Conservation (phyloP, 2,797 vertebrate species). For the Monodelphis domestica region DNA sequence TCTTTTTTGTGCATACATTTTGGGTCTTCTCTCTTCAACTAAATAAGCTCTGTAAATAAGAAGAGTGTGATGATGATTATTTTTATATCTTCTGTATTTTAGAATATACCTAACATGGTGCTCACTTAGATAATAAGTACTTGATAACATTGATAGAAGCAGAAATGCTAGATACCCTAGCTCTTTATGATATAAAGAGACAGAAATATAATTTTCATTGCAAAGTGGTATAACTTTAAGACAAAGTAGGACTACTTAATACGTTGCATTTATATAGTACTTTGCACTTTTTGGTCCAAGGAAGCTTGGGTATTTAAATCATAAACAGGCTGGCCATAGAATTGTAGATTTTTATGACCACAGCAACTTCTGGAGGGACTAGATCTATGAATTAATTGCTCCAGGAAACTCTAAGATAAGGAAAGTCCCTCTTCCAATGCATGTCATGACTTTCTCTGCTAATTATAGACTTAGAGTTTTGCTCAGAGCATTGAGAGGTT, state of each 20-base stretch:
- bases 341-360: not conserved
- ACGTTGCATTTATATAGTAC: not conserved
- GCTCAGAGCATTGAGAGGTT: not conserved
- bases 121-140: not conserved
- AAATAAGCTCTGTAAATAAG: not conserved
- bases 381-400: not conserved
- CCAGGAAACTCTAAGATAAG: not conserved
- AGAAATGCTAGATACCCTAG: not conserved
- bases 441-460: not conserved
- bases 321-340: not conserved
- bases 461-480: not conserved
- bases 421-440: not conserved
- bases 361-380: not conserved
- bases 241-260: not conserved
- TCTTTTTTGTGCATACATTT: not conserved
- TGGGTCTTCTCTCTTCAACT: not conserved
- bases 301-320: not conserved
- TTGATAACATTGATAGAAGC: not conserved
- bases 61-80: not conserved
- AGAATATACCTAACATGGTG: not conserved
- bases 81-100: not conserved
- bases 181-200: not conserved
- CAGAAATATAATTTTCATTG: not conserved
- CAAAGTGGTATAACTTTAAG: not conserved
- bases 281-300: not conserved